These are phyloP conservation scores for Antidorcas marsupialis DNA, from an alignment of 2,113 vertebrate genomes.

Conservation along the genomic window DNA sequence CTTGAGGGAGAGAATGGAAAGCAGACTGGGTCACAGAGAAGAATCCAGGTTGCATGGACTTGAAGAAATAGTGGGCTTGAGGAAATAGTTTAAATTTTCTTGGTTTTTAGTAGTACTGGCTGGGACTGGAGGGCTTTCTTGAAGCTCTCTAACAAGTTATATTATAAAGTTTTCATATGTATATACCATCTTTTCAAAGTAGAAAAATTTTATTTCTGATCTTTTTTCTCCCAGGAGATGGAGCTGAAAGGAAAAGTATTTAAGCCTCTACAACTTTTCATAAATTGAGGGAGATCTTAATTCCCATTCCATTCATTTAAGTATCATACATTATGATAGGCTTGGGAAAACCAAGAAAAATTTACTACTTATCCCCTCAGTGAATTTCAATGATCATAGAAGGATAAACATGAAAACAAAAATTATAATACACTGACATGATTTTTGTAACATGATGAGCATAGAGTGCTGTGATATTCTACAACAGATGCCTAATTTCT, in stretches of 20 bases:
- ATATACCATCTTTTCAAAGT: neutral
- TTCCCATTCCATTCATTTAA: neutral
- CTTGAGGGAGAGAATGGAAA: neutral
- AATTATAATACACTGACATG: neutral
- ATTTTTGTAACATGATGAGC: neutral
- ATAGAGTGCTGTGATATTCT: neutral
- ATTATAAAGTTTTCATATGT: neutral
- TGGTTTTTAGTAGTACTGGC: neutral
- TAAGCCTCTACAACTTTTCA: neutral
- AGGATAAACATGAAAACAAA: constrained; percentile 13
- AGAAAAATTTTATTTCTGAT: constrained; percentile 30
- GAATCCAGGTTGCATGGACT: neutral
- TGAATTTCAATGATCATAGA: neutral
- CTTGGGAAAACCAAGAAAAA: neutral
- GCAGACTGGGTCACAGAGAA: neutral
- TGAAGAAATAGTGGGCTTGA: neutral
- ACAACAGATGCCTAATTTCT: neutral
- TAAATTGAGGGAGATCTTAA: neutral
- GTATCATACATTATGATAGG: neutral
- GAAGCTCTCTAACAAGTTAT: neutral
- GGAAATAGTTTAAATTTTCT: neutral
- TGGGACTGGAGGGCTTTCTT: neutral
- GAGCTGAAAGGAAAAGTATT: neutral
- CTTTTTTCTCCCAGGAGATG: neutral
- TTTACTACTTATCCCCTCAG: neutral